Percentiles rank a stretch among this genome's conserved stretches.
Evolutionary conservation across 2,888 invertebrate species (phyloP).

Genomic region (Himalopsyche japonica): DNA sequence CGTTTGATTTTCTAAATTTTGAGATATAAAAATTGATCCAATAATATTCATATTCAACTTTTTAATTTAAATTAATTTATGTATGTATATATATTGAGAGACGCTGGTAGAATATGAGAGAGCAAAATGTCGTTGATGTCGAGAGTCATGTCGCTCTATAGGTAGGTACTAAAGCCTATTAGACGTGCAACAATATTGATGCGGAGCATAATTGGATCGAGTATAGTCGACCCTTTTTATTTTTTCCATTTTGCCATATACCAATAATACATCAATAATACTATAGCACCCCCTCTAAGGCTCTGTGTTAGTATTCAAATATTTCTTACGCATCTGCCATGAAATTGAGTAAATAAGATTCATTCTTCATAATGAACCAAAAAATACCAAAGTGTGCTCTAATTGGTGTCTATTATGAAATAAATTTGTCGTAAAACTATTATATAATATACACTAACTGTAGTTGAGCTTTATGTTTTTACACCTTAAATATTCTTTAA

Average conservation of each 20-base stretch:
- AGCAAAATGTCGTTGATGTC: slow-evolving; percentile 9
- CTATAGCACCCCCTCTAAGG: not conserved
- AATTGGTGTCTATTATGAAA: no score
- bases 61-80: no score
- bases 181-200: slow-evolving; percentile 35
- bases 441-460: no score
- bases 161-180: slow-evolving; percentile 25
- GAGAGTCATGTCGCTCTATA: not conserved
- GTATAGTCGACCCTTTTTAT: slow-evolving; percentile 9
- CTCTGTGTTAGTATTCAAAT: slow-evolving; percentile 4
- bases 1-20: no score
- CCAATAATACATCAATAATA: slow-evolving; percentile 13
- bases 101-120: not conserved
- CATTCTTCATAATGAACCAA: no score
- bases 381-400: no score
- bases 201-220: slow-evolving; percentile 35
- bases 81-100: not conserved
- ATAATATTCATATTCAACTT: no score
- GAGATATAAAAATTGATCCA: no score
- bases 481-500: no score
- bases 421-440: no score
- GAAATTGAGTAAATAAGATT: not conserved
- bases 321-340: slow-evolving; percentile 25
- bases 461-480: no score
- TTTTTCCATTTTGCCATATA: not conserved